Percentiles rank a stretch among this genome's conserved stretches.
Evolutionary conservation across 2,888 invertebrate species (phyloP).

Genomic region (Eucriotettix oculatus): DNA sequence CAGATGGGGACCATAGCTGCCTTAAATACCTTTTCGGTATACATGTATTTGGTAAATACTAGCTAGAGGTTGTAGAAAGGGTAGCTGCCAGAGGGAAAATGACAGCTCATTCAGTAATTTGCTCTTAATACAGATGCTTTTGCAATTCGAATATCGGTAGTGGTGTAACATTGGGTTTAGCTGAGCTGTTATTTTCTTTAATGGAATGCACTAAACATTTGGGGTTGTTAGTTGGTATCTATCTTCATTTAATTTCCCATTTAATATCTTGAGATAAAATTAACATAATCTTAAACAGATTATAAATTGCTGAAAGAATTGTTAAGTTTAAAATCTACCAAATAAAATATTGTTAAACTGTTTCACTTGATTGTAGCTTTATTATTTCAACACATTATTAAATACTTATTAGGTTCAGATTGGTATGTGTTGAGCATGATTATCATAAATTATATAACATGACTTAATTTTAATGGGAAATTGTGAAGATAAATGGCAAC

Average conservation of each 20-base stretch:
- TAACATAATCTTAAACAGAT: too few relatives aligned
- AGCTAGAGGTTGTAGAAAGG: conserved; percentile 10
- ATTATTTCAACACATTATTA: too few relatives aligned
- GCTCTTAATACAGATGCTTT: background rate
- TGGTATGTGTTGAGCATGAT: too few relatives aligned
- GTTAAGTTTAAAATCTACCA: too few relatives aligned
- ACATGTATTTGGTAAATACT: conserved; percentile 39
- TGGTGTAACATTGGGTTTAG: background rate
- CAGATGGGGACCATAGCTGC: conserved; percentile 43
- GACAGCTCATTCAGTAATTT: conserved; percentile 1
- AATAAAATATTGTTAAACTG: too few relatives aligned
- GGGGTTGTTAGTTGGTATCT: conserved; percentile 2
- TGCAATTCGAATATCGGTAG: background rate
- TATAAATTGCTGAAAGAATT: too few relatives aligned
- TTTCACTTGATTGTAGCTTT: too few relatives aligned
- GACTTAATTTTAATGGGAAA: background rate
- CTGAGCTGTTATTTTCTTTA: conserved; percentile 4
- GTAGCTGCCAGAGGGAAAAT: conserved; percentile 7
- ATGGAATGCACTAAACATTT: conserved; percentile 6
- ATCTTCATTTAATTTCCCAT: conserved; percentile 3
- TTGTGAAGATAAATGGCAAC: background rate
- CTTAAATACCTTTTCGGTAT: conserved; percentile 53
- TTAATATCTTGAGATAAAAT: background rate
- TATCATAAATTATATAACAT: background rate
- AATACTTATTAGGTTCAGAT: too few relatives aligned